These are phyloP conservation scores for Plutella xylostella DNA, from an alignment of 2,888 invertebrate species.

Conservation along the genomic window DNA sequence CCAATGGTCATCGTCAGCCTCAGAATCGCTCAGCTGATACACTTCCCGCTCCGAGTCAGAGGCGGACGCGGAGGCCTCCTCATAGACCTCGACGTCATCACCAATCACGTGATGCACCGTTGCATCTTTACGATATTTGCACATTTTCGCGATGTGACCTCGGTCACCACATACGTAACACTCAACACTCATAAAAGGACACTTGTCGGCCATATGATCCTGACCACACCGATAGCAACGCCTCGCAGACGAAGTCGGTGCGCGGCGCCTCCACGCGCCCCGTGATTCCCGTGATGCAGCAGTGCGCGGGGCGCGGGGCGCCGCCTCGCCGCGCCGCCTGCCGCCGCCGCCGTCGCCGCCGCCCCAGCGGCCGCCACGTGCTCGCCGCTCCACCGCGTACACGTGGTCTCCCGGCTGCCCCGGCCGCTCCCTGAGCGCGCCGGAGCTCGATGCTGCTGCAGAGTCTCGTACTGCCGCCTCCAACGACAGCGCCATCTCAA, in stretches of 20 bases:
- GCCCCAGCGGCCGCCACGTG: not conserved
- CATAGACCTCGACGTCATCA: no score
- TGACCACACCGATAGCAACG: slow-evolving; percentile 5
- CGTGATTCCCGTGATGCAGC: slow-evolving; percentile 5
- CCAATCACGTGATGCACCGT: not conserved
- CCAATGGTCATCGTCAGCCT: no score
- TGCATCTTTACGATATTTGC: slow-evolving; percentile 5
- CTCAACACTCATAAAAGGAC: slow-evolving; percentile 6
- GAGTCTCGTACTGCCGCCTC: slow-evolving; percentile 12
- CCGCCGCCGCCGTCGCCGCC: slow-evolving; percentile 5
- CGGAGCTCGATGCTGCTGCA: not conserved
- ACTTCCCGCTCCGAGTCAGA: not conserved
- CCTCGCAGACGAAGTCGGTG: slow-evolving; percentile 3
- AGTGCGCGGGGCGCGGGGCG: slow-evolving; percentile 9
- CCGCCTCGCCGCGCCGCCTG: not conserved
- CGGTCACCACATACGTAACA: slow-evolving; percentile 6
- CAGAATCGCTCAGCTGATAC: no score
- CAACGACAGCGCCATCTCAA: slow-evolving; percentile 11
- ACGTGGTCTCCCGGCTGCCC: not conserved
- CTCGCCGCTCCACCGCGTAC: not conserved
- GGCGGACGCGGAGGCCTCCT: not conserved
- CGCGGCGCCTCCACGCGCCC: slow-evolving; percentile 6
- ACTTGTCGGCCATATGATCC: not conserved
- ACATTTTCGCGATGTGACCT: slow-evolving; percentile 10
- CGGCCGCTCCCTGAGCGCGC: not conserved